A percentile compares a stretch with the other conserved stretches of the same genome.
These are phyloP conservation scores for Danio choprae DNA, from an alignment of 2,797 vertebrate species.

Conservation along the genomic window DNA sequence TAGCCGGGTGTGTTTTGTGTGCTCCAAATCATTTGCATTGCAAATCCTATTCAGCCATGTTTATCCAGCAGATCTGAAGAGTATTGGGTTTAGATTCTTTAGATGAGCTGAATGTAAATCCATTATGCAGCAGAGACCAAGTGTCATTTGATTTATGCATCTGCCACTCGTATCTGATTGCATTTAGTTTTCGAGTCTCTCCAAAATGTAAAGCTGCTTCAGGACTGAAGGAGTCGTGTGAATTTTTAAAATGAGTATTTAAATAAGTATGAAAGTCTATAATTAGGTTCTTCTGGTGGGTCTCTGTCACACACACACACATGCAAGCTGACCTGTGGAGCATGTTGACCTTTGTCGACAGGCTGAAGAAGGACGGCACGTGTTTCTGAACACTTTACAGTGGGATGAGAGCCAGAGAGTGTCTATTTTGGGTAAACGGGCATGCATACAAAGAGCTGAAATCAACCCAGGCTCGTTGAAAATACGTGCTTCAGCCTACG, in stretches of 20 bases:
- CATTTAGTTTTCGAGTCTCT: background rate
- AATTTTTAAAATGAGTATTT: background rate
- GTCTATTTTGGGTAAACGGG: conserved; percentile 74
- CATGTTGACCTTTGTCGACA: conserved; percentile 70
- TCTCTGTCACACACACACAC: conserved; percentile 42
- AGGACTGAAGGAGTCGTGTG: background rate
- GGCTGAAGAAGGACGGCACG: conserved; percentile 60
- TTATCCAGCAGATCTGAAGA: conserved; percentile 17
- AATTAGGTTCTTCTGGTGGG: conserved; percentile 43
- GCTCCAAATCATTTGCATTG: conserved; percentile 47
- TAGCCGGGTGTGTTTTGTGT: conserved; percentile 40
- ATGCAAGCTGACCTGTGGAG: conserved; percentile 42
- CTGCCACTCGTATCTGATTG: background rate
- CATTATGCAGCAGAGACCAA: background rate
- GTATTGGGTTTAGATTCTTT: background rate
- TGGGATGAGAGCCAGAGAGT: conserved; percentile 67
- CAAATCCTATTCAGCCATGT: conserved; percentile 35
- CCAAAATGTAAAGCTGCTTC: conserved; percentile 7
- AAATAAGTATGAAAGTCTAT: conserved; percentile 11
- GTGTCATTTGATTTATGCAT: background rate
- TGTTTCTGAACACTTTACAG: conserved; percentile 62
- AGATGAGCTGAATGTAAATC: conserved; percentile 1
- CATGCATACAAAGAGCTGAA: conserved; percentile 53
- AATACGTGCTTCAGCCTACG: no score
- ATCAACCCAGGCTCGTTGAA: no score